Base-by-base conservation (phyloP, 1,140 invertebrate genomes). In the Megalonaias nervosa region DNA sequence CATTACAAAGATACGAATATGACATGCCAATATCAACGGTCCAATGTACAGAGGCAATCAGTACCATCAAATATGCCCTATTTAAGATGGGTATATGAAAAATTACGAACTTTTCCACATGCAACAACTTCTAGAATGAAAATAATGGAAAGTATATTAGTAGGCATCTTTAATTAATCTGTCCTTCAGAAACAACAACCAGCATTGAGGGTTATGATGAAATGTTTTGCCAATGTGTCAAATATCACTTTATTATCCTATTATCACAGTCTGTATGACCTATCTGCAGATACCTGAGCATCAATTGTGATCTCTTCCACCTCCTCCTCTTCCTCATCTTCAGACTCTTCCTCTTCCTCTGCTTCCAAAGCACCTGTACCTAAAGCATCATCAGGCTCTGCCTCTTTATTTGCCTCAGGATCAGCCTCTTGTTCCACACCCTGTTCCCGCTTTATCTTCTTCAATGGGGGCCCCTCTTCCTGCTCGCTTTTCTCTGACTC, bases 231-330 rank as follows among this genome's bases (percentile, higher is more conserved):
- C 21, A 19, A 21, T 23, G 13, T 74, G 26, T 31, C 26, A 31
- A 3, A 31, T 31, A 31, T 31, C 72, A 23, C 59, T 15, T 23
- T 16, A 26, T 23, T 71, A 66, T 58, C 31, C 5, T 31, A 60
- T 65, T 48, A 65, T 64, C 19, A 69, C 64, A 11, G n/a, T 62
- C 14, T 77, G 61, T 31, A 26, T 6, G 11, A 67, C n/a, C 4
- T 26, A 67, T 12, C 6, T 67, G 38, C 26, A 38, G 19, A 1
- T 56, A 61, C 64, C 61, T 75, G 55, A 19, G 38, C 67, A 71
- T 80, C 78, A 55, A 67, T 74, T 67, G 67, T 61, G 31, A 77
- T 66, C 75, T 82, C 73, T 17, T 81, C 72, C n/a, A 80, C 75
- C 57, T 75, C 74, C 26, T 80, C 74, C 11, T 74, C 69, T 38